phyloP scores from a whole-genome alignment of 2,888 invertebrate species.

The Automeris io region DNA sequence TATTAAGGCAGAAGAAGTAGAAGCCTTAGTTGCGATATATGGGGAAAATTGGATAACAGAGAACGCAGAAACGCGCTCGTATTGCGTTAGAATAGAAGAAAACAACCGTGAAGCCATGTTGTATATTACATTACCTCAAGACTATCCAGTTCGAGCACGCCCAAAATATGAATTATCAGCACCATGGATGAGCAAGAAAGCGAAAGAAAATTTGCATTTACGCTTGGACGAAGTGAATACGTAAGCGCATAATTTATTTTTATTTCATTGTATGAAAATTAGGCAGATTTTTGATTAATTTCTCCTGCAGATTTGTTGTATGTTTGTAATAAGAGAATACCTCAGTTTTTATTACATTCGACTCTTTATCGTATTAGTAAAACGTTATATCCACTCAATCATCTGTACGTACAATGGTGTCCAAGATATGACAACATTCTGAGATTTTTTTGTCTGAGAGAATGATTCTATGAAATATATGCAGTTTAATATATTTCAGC shows the following conservation, averaged over 20 bases:
- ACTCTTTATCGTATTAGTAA: no score
- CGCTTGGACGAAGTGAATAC: constrained; percentile 80
- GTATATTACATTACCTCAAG: constrained; percentile 79
- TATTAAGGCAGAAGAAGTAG: constrained; percentile 80
- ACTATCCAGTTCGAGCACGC: constrained; percentile 80
- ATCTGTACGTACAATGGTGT: no score
- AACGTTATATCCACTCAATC: no score
- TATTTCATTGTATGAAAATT: neutral
- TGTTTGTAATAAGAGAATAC: no score
- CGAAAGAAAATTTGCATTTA: constrained; percentile 73
- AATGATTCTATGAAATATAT: no score
- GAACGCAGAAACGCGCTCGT: constrained; percentile 72
- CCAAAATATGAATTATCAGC: constrained; percentile 84
- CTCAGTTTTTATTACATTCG: no score
- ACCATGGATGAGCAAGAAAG: constrained; percentile 79
- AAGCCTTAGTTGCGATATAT: constrained; percentile 84
- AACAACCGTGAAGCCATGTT: constrained; percentile 71
- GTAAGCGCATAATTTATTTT: constrained; percentile 64
- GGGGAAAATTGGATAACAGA: constrained; percentile 81
- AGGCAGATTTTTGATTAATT: no score
- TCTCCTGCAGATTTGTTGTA: no score
- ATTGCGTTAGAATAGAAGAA: constrained; percentile 76
- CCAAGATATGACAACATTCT: no score
- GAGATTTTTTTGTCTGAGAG: no score
- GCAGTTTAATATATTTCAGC: no score